Conservation (phyloP, 1,140 invertebrate species). For the Lithobius niger region DNA sequence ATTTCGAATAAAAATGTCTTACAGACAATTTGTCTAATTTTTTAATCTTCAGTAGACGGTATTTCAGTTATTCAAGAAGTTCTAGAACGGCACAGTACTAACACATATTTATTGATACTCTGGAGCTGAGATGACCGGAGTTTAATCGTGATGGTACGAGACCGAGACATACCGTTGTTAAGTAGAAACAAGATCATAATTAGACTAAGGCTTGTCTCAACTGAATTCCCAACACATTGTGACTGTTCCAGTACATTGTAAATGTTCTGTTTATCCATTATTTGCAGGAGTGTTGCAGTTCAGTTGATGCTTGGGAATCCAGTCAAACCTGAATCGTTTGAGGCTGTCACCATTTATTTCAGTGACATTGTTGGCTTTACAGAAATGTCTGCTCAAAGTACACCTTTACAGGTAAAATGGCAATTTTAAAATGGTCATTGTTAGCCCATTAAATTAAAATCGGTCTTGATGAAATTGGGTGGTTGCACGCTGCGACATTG, state of each 20-base stretch:
- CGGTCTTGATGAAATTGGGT: no score
- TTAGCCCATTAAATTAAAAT: no score
- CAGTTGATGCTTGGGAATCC: conserved; percentile 69
- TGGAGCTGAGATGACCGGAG: no score
- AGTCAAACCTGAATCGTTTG: conserved; percentile 88
- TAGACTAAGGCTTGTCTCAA: neutral
- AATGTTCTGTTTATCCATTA: conserved; percentile 9
- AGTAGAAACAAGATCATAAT: neutral
- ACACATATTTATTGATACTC: no score
- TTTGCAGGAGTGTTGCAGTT: conserved; percentile 43
- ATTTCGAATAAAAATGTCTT: no score
- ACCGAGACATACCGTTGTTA: neutral
- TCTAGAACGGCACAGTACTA: no score
- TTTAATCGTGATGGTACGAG: conserved; percentile 1
- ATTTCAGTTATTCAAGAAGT: no score
- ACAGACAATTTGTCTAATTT: no score
- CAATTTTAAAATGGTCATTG: no score
- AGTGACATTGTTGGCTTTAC: conserved; percentile 98
- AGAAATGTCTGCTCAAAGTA: conserved; percentile 84
- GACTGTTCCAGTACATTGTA: neutral
- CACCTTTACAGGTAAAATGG: conserved; percentile 61
- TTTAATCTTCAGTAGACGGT: no score
- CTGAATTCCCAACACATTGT: neutral
- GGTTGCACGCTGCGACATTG: no score
- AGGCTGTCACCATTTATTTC: conserved; percentile 91